Conservation (phyloP, 2,888 invertebrate species). For the Macaria notata region DNA sequence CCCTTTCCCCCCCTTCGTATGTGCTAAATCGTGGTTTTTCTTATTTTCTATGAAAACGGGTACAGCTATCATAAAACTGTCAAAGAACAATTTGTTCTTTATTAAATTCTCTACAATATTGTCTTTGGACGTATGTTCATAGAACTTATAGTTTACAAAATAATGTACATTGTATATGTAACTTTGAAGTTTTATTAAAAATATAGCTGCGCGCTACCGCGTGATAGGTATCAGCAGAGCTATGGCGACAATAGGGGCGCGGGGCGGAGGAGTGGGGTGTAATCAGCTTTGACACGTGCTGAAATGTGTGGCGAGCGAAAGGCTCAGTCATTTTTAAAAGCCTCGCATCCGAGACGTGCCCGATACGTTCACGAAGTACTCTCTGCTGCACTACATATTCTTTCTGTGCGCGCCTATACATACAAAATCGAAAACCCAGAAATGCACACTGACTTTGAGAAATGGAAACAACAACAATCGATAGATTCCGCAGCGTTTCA, state of each 20-base stretch:
- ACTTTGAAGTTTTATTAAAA: constrained; percentile 1
- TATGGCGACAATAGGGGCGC: too few relatives aligned
- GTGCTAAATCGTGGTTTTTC: constrained; percentile 7
- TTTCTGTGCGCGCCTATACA: constrained; percentile 6
- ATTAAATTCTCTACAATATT: constrained; percentile 6
- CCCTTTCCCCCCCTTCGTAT: constrained; percentile 5
- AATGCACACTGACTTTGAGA: constrained; percentile 1
- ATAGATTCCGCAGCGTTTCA: constrained; percentile 3
- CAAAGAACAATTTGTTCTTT: constrained; percentile 7
- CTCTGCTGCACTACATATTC: constrained; percentile 9
- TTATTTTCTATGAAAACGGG: constrained; percentile 10
- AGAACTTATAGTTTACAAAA: constrained; percentile 1
- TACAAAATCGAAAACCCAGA: constrained; percentile 5
- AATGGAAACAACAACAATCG: constrained; percentile 1
- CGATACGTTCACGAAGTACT: constrained; percentile 7
- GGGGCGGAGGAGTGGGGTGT: not conserved
- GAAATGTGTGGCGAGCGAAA: constrained; percentile 3
- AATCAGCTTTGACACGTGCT: not conserved
- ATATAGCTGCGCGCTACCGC: constrained; percentile 1
- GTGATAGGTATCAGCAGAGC: constrained; percentile 1
- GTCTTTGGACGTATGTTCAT: too few relatives aligned
- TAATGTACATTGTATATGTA: constrained; percentile 2
- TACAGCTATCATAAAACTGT: constrained; percentile 8
- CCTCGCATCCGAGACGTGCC: not conserved
- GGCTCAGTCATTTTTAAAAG: not conserved